Evolutionary conservation across 2,113 vertebrate species (phyloP), one percentile per base, ranked within the genome.

Genomic region (Pipra filicauda): DNA sequence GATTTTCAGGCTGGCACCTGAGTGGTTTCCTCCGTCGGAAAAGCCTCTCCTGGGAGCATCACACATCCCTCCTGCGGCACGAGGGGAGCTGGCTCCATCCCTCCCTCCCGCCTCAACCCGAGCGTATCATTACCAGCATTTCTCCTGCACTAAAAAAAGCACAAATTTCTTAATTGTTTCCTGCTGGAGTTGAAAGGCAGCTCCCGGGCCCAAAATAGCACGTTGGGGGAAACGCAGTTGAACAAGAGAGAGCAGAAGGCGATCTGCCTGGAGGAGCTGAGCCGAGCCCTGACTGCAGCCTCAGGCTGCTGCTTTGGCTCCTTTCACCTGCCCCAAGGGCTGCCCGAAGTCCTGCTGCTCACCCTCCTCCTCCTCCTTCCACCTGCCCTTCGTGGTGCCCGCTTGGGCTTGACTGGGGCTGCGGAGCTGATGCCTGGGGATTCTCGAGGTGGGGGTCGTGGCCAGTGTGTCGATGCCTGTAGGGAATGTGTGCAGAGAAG

Each of bases 151-250:
- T 95, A 96, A 93, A 97, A 96, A 96, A 96, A 96, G 94, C 93
- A 72, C 89, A 35, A 3, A 79, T 95, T 93, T 87, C 91, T 93
- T 96, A 96, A 96, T 96, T 96, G 95, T 95, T 97, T 97, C 96
- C 95, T 96, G 95, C 78, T 90, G 82, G 74, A 95, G 74, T 82
- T 93, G 94, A 94, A 96, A 96, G 81, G 93, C 94, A 89, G 95
- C 93, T 93, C 87, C 81, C 1, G 8, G 71, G 85, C 93, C 82
- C 7, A 17, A 59, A 97, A 94, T 93, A 96, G 94, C 78, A 2
- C 12, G 0, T 1, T 72, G 81, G 46, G 88, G 87, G 93, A 85
- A 91, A 89, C 49, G 58, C 91, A 87, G 52, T n/a, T 0, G 8
- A 79, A 33, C 0, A 2, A 24, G 82, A 58, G 87, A 4, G 73